Evolutionary conservation across 2,797 vertebrate genomes (phyloP).

Genomic region (Enteromius fasciolatus): DNA sequence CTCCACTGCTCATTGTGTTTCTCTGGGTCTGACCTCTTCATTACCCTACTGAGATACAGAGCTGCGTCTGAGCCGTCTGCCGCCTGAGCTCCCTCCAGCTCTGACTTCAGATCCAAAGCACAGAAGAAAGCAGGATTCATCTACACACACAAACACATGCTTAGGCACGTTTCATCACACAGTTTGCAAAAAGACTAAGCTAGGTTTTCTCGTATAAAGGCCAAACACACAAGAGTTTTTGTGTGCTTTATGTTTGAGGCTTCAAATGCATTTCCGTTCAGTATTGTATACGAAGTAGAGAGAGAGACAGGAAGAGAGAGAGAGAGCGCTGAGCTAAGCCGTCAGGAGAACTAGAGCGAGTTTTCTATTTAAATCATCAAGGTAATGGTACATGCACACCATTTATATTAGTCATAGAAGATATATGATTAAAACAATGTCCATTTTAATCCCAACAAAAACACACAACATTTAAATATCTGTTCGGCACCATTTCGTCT

Average conservation of each 20-base stretch:
- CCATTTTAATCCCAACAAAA: slow-evolving; percentile 79
- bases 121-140: slow-evolving; percentile 85
- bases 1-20: slow-evolving; percentile 91
- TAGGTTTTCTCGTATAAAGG: slow-evolving; percentile 13
- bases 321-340: slow-evolving; percentile 49
- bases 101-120: slow-evolving; percentile 87
- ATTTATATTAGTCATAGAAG: slow-evolving; percentile 74
- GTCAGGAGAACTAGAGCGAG: slow-evolving; percentile 52
- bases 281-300: slow-evolving; percentile 15
- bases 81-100: slow-evolving; percentile 81
- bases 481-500: slow-evolving; percentile 71
- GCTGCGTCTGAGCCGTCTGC: slow-evolving; percentile 78
- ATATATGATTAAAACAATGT: slow-evolving; percentile 75
- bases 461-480: slow-evolving; percentile 73
- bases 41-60: slow-evolving; percentile 88
- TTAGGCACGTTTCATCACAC: slow-evolving; percentile 29
- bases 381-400: slow-evolving; percentile 71
- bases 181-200: slow-evolving; percentile 7
- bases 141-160: slow-evolving; percentile 72
- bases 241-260: slow-evolving; percentile 37
- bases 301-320: slow-evolving; percentile 19
- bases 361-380: slow-evolving; percentile 76
- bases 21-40: slow-evolving; percentile 86
- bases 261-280: slow-evolving; percentile 25
- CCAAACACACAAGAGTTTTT: slow-evolving; percentile 1